Percentiles rank a stretch among this genome's conserved stretches.
Conservation (phyloP, 1,140 invertebrate species). For the Lepidurus arcticus region DNA sequence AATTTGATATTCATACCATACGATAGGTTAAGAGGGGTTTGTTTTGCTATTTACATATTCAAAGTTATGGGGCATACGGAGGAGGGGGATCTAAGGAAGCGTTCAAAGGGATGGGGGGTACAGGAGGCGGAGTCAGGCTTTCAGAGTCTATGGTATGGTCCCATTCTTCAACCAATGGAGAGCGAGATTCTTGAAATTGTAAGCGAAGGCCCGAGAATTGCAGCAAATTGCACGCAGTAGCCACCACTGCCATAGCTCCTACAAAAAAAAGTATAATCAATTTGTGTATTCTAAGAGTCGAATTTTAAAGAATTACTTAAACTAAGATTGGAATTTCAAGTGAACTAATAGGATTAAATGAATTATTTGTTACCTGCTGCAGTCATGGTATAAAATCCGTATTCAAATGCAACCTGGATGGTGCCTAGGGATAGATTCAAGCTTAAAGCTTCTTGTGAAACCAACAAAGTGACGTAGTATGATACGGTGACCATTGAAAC, state of each 20-base stretch:
- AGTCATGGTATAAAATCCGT: slow-evolving; percentile 52
- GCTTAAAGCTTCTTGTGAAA: slow-evolving; percentile 46
- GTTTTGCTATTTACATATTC: too few relatives aligned
- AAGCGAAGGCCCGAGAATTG: slow-evolving; percentile 30
- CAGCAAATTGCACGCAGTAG: slow-evolving; percentile 41
- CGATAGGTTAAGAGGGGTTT: too few relatives aligned
- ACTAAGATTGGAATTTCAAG: too few relatives aligned
- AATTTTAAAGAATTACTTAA: neutral
- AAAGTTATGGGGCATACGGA: slow-evolving; percentile 42
- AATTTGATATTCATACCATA: too few relatives aligned
- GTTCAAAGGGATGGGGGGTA: slow-evolving; percentile 24
- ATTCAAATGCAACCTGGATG: slow-evolving; percentile 49
- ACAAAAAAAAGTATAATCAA: slow-evolving; percentile 28
- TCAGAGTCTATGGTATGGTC: slow-evolving; percentile 40
- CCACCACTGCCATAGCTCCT: slow-evolving; percentile 42
- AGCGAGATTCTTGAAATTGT: slow-evolving; percentile 34
- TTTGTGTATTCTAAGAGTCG: neutral
- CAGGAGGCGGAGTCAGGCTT: slow-evolving; percentile 28
- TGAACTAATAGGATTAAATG: slow-evolving; percentile 31
- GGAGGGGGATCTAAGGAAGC: slow-evolving; percentile 40
- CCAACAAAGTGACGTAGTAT: slow-evolving; percentile 50
- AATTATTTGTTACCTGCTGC: slow-evolving; percentile 46
- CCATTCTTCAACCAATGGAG: slow-evolving; percentile 42
- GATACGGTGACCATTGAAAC: slow-evolving; percentile 52
- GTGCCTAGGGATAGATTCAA: slow-evolving; percentile 43